phyloP scores from a whole-genome alignment of 2,113 vertebrate species.

The Heterotis niloticus region DNA sequence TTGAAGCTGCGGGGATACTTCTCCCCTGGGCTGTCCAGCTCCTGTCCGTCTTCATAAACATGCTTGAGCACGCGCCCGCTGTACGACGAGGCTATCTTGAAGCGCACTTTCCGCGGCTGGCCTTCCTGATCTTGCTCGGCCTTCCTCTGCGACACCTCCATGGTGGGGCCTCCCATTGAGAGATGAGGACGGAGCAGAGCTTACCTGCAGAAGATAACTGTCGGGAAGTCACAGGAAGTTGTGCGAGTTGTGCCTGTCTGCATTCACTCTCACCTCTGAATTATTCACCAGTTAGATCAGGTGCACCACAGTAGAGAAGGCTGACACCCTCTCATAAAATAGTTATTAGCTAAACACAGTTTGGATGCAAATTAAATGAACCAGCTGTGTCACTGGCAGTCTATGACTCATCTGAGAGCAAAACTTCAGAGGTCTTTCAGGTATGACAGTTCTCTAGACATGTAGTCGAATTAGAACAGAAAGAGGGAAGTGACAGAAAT shows the following conservation, averaged over 20 bases:
- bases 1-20: constrained; percentile 80
- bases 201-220: not conserved
- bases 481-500: not conserved
- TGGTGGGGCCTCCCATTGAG: constrained; percentile 36
- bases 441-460: not conserved
- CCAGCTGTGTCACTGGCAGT: too few species aligned
- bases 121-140: constrained; percentile 60
- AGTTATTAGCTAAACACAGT: not conserved
- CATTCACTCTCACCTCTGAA: constrained; percentile 58
- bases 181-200: not conserved
- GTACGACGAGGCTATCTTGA: constrained; percentile 88
- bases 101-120: constrained; percentile 86
- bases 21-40: constrained; percentile 81
- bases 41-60: constrained; percentile 91
- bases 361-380: not conserved
- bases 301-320: constrained; percentile 46
- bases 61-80: constrained; percentile 91
- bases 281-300: constrained; percentile 55
- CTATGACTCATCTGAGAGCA: not conserved
- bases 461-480: too few species aligned
- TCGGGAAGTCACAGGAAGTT: not conserved
- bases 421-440: not conserved
- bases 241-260: constrained; percentile 22
- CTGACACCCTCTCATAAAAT: constrained; percentile 25
- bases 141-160: constrained; percentile 79